Conservation (phyloP, 2,113 vertebrate species). For the Macroglossus sobrinus region DNA sequence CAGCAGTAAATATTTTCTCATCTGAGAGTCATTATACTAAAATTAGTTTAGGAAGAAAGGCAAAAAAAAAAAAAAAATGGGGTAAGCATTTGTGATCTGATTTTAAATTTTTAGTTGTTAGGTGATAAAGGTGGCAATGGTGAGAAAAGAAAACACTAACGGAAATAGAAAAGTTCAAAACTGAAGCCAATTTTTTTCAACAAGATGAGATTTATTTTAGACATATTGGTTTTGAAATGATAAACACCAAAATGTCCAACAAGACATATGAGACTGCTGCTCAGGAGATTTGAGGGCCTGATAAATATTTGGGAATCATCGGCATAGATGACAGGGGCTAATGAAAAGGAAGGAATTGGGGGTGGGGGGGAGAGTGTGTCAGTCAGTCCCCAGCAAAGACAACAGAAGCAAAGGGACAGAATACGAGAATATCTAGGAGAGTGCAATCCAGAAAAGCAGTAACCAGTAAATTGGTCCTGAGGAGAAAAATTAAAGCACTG, state of each 20-base stretch:
- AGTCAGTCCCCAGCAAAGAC: neutral
- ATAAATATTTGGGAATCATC: neutral
- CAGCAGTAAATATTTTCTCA: conserved; percentile 24
- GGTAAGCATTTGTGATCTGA: neutral
- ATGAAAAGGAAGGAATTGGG: neutral
- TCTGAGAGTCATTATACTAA: neutral
- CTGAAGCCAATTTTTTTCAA: neutral
- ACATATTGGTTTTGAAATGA: conserved; percentile 4
- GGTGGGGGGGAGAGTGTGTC: neutral
- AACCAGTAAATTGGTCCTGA: neutral
- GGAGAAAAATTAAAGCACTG: neutral
- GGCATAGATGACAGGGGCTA: neutral
- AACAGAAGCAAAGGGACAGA: neutral
- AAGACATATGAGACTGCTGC: neutral
- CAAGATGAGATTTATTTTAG: conserved; percentile 31
- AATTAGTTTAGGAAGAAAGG: conserved; percentile 10
- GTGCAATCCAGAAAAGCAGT: neutral
- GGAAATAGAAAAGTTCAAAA: conserved; percentile 24
- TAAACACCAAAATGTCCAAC: conserved; percentile 27
- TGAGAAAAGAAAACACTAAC: conserved; percentile 12
- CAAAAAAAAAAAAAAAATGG: neutral
- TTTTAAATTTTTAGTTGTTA: conserved; percentile 12
- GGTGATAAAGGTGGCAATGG: neutral
- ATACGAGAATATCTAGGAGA: neutral
- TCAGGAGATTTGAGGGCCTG: neutral